These are phyloP conservation scores for Drosophila lutescens DNA, from an alignment of 2,888 invertebrate species.

Conservation along the genomic window DNA sequence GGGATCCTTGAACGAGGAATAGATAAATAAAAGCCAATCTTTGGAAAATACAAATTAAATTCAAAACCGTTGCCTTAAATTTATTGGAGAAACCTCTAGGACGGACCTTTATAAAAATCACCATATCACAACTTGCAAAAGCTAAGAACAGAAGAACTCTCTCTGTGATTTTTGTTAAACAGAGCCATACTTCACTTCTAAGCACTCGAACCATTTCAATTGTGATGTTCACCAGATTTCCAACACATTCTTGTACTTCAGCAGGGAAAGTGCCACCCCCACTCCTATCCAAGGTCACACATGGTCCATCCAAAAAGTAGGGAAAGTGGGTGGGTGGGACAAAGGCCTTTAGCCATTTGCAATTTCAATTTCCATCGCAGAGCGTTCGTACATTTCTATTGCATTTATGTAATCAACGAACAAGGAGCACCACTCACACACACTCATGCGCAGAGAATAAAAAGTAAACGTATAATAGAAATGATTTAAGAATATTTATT, in stretches of 20 bases:
- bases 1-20: too few relatives aligned
- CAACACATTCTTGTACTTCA: constrained; percentile 16
- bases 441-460: constrained; percentile 1
- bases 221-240: constrained; percentile 20
- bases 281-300: constrained; percentile 11
- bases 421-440: constrained; percentile 24
- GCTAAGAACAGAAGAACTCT: neutral
- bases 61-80: too few relatives aligned
- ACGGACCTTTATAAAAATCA: neutral
- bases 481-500: neutral
- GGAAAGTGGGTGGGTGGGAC: neutral
- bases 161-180: neutral
- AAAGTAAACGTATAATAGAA: neutral
- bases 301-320: neutral
- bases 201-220: neutral
- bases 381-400: constrained; percentile 62
- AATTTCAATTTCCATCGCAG: constrained; percentile 60
- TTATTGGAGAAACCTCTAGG: too few relatives aligned
- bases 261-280: constrained; percentile 18
- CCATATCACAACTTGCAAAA: neutral
- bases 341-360: constrained; percentile 47
- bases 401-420: constrained; percentile 74
- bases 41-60: neutral
- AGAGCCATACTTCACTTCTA: constrained; percentile 9
- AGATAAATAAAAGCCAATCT: too few relatives aligned